phyloP scores from a whole-genome alignment of 1,140 invertebrate genomes.

The Euura lappo region DNA sequence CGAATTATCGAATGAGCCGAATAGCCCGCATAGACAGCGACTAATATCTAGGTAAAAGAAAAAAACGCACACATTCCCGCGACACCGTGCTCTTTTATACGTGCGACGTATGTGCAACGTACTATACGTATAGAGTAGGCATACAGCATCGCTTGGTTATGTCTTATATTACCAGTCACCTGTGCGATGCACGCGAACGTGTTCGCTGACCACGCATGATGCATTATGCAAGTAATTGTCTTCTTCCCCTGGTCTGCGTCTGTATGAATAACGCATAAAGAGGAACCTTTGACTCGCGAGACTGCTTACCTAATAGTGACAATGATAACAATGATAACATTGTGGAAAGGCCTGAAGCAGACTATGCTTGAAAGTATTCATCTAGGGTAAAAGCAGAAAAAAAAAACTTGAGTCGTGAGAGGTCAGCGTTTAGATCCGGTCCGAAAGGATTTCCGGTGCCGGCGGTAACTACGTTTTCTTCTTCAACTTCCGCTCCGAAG shows the following conservation, averaged over 20 bases:
- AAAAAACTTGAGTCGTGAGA: neutral
- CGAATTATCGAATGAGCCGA: too few species aligned
- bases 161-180: too few species aligned
- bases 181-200: too few species aligned
- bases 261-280: neutral
- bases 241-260: neutral
- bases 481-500: neutral
- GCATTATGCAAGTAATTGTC: neutral
- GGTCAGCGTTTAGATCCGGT: conserved; percentile 6
- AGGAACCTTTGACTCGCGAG: neutral
- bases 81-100: too few species aligned
- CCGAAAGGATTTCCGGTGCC: conserved; percentile 1
- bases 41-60: too few species aligned
- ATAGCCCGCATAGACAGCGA: too few species aligned
- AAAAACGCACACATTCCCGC: too few species aligned
- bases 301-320: neutral
- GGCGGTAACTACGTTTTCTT: conserved; percentile 4
- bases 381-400: neutral
- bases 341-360: too few species aligned
- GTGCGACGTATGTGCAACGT: too few species aligned
- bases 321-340: neutral
- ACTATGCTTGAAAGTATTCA: too few species aligned
- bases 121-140: too few species aligned
- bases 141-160: too few species aligned
- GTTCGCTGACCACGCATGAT: neutral